Conservation (phyloP, 2,113 vertebrate genomes). For the Agelaius tricolor region DNA sequence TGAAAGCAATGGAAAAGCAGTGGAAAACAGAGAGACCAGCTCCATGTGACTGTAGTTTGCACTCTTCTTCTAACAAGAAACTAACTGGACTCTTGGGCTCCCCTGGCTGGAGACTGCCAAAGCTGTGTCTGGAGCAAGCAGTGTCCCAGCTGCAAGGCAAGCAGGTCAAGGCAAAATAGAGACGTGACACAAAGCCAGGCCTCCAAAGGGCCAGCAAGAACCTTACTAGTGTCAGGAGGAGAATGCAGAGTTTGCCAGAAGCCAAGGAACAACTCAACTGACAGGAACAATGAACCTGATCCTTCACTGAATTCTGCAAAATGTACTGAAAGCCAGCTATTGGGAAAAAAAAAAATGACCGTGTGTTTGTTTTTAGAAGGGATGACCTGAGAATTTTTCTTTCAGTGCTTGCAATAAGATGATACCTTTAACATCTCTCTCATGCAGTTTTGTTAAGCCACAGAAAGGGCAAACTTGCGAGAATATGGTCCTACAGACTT, state of each 20-base stretch:
- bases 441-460: not conserved
- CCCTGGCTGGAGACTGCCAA: not conserved
- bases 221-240: not conserved
- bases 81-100: rapidly evolving
- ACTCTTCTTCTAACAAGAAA: not conserved
- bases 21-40: not conserved
- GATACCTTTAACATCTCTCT: not conserved
- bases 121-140: not conserved
- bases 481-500: not conserved
- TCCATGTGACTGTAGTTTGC: not conserved
- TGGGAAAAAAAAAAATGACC: not conserved
- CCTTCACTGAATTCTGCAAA: not conserved
- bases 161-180: not conserved
- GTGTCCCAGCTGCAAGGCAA: not conserved
- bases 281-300: not conserved
- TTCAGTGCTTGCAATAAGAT: not conserved
- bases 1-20: not conserved
- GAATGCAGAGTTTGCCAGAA: not conserved
- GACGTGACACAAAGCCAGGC: not conserved
- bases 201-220: not conserved
- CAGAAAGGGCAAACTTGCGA: not conserved
- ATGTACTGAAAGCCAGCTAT: not conserved
- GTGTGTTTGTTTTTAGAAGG: not conserved
- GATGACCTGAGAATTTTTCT: not conserved
- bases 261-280: not conserved